These are phyloP conservation scores for Paraescarpia echinospica DNA, from an alignment of 1,140 invertebrate genomes.

Conservation along the genomic window DNA sequence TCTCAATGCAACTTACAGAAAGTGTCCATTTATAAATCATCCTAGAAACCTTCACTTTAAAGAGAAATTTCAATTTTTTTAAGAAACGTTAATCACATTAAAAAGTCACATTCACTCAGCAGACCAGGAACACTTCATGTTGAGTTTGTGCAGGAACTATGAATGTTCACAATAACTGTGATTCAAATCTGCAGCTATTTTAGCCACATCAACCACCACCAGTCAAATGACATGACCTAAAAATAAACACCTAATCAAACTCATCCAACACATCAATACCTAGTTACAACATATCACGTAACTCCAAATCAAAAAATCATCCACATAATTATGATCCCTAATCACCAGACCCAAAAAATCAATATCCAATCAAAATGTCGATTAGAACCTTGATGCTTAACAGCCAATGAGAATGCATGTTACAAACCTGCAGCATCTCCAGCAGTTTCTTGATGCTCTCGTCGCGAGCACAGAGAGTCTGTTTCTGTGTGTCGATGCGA, in stretches of 20 bases:
- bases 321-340: too few species aligned
- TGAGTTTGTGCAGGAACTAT: neutral
- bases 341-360: too few species aligned
- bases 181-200: neutral
- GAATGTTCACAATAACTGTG: neutral
- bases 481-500: slow-evolving; percentile 96
- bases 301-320: too few species aligned
- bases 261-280: neutral
- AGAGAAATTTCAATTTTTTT: too few species aligned
- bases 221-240: neutral
- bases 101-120: too few species aligned
- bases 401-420: slow-evolving; percentile 62
- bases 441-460: slow-evolving; percentile 98
- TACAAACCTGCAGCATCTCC: slow-evolving; percentile 84
- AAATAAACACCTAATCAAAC: neutral
- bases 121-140: too few species aligned
- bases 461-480: slow-evolving; percentile 91
- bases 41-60: too few species aligned
- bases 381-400: neutral
- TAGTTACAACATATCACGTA: neutral
- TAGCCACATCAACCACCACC: neutral
- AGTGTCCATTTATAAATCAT: too few species aligned
- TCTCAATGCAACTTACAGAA: too few species aligned
- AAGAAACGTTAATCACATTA: too few species aligned
- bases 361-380: too few species aligned